Evolutionary conservation across 2,888 invertebrate species (phyloP).

Genomic region (Dichetophora obliterata): DNA sequence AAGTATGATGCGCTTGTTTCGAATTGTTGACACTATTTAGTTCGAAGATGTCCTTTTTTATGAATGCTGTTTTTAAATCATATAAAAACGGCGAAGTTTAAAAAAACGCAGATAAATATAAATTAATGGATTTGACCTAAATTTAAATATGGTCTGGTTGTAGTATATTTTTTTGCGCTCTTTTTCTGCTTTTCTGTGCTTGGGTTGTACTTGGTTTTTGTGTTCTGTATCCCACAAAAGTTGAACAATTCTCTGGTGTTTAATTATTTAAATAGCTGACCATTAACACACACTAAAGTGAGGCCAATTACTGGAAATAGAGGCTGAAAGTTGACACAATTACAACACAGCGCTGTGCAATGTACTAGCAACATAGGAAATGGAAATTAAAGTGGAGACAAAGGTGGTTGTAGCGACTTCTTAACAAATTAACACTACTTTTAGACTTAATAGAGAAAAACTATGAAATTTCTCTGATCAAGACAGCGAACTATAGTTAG

Average conservation of each 20-base stretch:
- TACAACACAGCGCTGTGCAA: too few species aligned
- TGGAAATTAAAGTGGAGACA: not conserved
- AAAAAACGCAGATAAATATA: not conserved
- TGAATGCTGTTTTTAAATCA: not conserved
- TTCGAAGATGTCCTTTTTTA: not conserved
- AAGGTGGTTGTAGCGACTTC: not conserved
- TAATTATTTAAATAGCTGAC: constrained; percentile 32
- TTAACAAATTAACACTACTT: too few species aligned
- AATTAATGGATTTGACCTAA: constrained; percentile 32
- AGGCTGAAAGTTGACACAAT: constrained; percentile 12
- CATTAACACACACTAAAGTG: constrained; percentile 25
- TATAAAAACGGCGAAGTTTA: not conserved
- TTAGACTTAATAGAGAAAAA: too few species aligned
- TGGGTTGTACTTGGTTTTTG: not conserved
- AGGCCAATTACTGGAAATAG: not conserved
- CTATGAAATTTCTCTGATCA: too few species aligned
- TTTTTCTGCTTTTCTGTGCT: not conserved
- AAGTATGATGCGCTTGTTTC: not conserved
- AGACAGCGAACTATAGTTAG: too few species aligned
- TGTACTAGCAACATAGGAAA: not conserved
- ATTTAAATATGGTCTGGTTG: constrained; percentile 11
- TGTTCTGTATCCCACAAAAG: not conserved
- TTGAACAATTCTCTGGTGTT: constrained; percentile 21
- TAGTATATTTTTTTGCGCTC: not conserved
- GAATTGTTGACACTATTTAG: not conserved